Base-by-base conservation (phyloP, 2,888 invertebrate genomes). In the Dynastes grantii region DNA sequence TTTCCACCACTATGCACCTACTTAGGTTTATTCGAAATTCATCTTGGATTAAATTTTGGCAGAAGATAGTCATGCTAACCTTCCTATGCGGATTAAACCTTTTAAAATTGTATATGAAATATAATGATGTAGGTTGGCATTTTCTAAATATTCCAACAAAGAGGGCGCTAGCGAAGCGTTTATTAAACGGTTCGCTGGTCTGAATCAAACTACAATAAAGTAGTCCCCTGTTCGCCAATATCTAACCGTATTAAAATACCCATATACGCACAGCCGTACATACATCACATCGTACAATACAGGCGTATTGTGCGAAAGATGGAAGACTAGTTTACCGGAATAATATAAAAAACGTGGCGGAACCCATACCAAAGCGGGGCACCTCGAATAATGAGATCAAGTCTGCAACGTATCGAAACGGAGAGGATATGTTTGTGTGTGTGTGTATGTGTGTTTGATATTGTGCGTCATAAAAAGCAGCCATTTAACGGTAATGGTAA, bases 361-460 rank as follows among this genome's bases (percentile, higher is more conserved):
- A 45, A 13, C 40, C 37, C 73, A 61, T 61, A 73, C 40, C 32
- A 22, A 55, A 53, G 8, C 11, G 40, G 27, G 40, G 40, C 58
- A 16, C 58, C 58, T 45, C 58, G 81, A 81, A 84, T 83, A 83
- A 84, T 83, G 83, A 82, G 83, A 83, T 83, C 82, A 82, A 82
- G 82, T 81, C 81, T 81, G 80, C 76, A 81, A 40, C 40, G 82
- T 81, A 83, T 82, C 79, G 81, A 83, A 83, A 82, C 82, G 81
- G 81, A 81, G 81, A 81, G 81, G 84, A 77, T 82, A 81, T 82
- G 81, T 81, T 45, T 76, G 61, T 22, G n/a, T 29, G 58, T 29
- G 58, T 27, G 27, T 73, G 61, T 73, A 53, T 16, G n/a, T 55
- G 16, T 55, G 16, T 55, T 16, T 16, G 55, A 55, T 55, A 16